A percentile compares a stretch with the other conserved stretches of the same genome.
phyloP scores from a whole-genome alignment of 2,797 vertebrate species.

The Champsocephalus gunnari region DNA sequence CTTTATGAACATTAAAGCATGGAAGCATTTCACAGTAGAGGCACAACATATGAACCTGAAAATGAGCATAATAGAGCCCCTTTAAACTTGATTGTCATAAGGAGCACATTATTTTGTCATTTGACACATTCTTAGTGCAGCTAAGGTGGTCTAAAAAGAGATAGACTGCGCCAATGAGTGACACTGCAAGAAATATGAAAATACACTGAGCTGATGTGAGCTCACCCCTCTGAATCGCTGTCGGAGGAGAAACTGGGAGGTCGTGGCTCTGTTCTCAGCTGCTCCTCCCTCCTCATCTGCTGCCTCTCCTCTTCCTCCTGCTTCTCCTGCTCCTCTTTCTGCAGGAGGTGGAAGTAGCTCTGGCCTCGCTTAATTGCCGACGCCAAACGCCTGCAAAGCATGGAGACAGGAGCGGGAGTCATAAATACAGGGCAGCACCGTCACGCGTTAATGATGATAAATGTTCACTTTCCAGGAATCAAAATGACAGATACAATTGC shows the following conservation, averaged over 20 bases:
- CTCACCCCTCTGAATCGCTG: constrained; percentile 49
- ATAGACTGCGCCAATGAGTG: neutral
- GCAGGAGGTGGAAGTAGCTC: constrained; percentile 79
- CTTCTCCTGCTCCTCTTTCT: constrained; percentile 72
- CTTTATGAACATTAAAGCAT: no score
- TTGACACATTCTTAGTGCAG: neutral
- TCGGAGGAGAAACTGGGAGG: constrained; percentile 51
- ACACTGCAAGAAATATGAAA: neutral
- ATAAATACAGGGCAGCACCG: constrained; percentile 28
- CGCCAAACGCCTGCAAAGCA: constrained; percentile 73
- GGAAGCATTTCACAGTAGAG: no score
- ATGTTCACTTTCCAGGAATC: constrained; percentile 11
- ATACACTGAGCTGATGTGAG: constrained; percentile 14
- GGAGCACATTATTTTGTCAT: no score
- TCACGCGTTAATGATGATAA: constrained; percentile 33
- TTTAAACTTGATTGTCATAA: neutral
- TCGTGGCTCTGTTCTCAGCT: constrained; percentile 59
- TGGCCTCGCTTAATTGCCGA: constrained; percentile 76
- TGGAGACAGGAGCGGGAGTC: constrained; percentile 16
- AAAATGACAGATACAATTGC: constrained; percentile 1
- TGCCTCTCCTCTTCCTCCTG: constrained; percentile 45
- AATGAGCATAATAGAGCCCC: no score
- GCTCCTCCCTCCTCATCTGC: constrained; percentile 47
- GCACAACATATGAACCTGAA: no score
- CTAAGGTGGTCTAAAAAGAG: neutral